Evolutionary conservation across 1,140 invertebrate species (phyloP), one percentile per base, ranked within the genome.

Genomic region (Papilio polytes): DNA sequence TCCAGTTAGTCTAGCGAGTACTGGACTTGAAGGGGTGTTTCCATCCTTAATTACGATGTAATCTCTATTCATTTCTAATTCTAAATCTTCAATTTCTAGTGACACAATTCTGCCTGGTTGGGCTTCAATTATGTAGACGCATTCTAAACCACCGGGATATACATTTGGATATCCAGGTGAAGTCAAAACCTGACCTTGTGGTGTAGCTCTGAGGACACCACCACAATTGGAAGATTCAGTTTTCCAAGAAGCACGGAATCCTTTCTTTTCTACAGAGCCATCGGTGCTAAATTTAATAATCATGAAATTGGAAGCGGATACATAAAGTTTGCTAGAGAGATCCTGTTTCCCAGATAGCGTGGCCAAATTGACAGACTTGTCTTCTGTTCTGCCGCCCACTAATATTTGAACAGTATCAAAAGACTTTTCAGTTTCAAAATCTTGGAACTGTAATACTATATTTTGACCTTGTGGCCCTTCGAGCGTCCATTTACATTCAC

Each of bases 271-370:
- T 36, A 99, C 98, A 3, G 98, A 98, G 13, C 97, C 97, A 91
- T 99, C 99, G 0, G 98, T 98, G 84, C 98, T 98, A 95, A 99
- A 99, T 94, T 99, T 99, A 82, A 99, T 97, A 80, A 99, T 99
- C 98, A 99, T 99, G 85, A 99, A 99, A 93, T 99, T 99, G 18
- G 98, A 99, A 20, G 98, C 98, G 0, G 98, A 99, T 6, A 98
- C 98, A 92, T 98, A 99, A 4, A 98, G 96, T 89, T 97, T 97
- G 81, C 96, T 97, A 63, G 97, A 97, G 76, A 98, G 90, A 90
- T 98, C 97, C 92, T 98, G 96, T 94, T 98, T 97, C 80, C 99
- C 99, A 12, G 98, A 99, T 9, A 99, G 93, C 0, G 98, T 99
- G 0, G 98, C 98, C 82, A 99, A 95, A 83, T 98, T 98, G 3